phyloP scores from a whole-genome alignment of 2,888 invertebrate species.

The Hyposoter dolosus region DNA sequence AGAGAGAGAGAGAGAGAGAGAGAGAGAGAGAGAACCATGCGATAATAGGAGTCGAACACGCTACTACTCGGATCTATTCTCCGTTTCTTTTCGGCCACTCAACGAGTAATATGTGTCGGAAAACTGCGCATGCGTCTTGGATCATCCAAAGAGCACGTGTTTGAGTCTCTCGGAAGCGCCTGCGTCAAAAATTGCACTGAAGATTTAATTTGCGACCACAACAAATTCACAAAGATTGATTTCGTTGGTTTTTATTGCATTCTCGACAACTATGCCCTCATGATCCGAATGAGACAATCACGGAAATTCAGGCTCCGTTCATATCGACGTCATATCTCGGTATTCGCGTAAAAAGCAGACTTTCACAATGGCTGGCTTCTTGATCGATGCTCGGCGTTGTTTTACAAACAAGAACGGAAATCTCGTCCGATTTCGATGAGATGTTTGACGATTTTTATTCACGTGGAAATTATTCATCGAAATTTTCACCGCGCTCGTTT shows the following conservation, averaged over 20 bases:
- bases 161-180: background rate
- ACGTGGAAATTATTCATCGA: constrained; percentile 3
- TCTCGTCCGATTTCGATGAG: too few relatives aligned
- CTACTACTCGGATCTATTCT: constrained; percentile 31
- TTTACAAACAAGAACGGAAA: too few relatives aligned
- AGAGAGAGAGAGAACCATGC: constrained; percentile 58
- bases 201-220: background rate
- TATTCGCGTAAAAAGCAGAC: background rate
- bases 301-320: constrained; percentile 37
- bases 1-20: constrained; percentile 64
- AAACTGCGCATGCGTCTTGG: constrained; percentile 26
- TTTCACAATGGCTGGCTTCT: constrained; percentile 22
- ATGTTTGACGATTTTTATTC: background rate
- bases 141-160: constrained; percentile 46
- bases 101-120: constrained; percentile 5
- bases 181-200: constrained; percentile 16
- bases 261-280: too few relatives aligned
- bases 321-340: constrained; percentile 15
- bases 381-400: background rate
- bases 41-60: constrained; percentile 49
- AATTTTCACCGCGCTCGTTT: background rate
- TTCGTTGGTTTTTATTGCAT: too few relatives aligned
- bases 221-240: background rate
- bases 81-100: constrained; percentile 44
- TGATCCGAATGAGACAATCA: background rate